A percentile compares a stretch with the other conserved stretches of the same genome.
Evolutionary conservation across 2,797 vertebrate genomes (phyloP).

Genomic region (Prunella strophiata): DNA sequence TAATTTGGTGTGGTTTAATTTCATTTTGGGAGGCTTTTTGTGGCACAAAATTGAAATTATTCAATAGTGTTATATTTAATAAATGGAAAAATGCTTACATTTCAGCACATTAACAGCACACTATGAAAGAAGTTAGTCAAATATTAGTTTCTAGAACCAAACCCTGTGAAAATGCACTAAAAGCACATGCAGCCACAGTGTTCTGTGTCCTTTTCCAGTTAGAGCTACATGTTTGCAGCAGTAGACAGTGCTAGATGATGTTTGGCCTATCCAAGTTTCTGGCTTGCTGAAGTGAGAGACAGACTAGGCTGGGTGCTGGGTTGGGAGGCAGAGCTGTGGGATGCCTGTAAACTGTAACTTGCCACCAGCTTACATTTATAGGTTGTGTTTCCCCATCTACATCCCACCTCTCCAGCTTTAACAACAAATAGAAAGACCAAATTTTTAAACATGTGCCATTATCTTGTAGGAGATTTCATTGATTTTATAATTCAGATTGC

Average conservation of each 20-base stretch:
- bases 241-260: neutral
- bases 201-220: neutral
- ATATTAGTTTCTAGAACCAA: neutral
- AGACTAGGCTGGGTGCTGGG: neutral
- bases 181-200: accelerated
- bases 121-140: neutral
- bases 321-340: neutral
- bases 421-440: neutral
- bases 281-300: neutral
- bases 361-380: neutral
- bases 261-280: neutral
- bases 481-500: neutral
- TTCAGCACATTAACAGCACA: neutral
- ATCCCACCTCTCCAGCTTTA: neutral
- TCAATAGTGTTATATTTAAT: neutral
- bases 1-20: neutral
- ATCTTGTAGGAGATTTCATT: neutral
- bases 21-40: neutral
- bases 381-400: neutral
- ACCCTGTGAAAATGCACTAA: neutral
- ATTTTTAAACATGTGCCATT: neutral
- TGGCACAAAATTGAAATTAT: neutral
- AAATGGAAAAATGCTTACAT: neutral
- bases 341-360: neutral
- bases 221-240: neutral